phyloP scores from a whole-genome alignment of 2,797 vertebrate species.

The Eulemur coronatus region DNA sequence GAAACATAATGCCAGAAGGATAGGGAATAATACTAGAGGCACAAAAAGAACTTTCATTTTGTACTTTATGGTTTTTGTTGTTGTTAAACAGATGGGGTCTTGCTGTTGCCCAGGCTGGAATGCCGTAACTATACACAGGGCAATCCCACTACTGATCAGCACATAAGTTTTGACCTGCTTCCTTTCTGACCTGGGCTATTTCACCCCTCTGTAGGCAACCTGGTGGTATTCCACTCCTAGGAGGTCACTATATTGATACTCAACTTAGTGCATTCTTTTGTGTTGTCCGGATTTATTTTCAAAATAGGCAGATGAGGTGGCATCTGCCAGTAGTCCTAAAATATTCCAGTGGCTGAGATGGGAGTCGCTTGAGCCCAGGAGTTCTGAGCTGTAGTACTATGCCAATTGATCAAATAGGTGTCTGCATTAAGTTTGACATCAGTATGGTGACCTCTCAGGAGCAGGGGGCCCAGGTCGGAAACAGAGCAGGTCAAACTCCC shows the following conservation, averaged over 20 bases:
- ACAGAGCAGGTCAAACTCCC: background rate
- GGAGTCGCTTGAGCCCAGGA: background rate
- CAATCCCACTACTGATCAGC: background rate
- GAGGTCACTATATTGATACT: background rate
- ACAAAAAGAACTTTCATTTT: background rate
- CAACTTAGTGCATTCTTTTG: background rate
- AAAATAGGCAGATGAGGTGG: background rate
- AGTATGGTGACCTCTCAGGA: background rate
- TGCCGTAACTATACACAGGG: background rate
- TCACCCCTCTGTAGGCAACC: background rate
- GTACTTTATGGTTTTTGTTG: background rate
- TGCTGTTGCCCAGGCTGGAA: background rate
- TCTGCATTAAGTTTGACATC: background rate
- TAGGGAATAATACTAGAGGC: background rate
- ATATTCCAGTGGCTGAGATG: background rate
- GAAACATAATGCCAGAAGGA: background rate
- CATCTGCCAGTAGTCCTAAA: background rate
- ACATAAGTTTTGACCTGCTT: background rate
- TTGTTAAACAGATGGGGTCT: background rate
- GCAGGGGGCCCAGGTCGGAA: background rate
- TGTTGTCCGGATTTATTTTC: conserved; percentile 25
- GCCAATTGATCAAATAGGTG: background rate
- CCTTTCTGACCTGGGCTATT: background rate
- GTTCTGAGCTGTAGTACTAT: background rate
- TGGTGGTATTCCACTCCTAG: no score